These are phyloP conservation scores for Petaurus breviceps DNA, from an alignment of 2,113 vertebrate genomes.

Conservation along the genomic window DNA sequence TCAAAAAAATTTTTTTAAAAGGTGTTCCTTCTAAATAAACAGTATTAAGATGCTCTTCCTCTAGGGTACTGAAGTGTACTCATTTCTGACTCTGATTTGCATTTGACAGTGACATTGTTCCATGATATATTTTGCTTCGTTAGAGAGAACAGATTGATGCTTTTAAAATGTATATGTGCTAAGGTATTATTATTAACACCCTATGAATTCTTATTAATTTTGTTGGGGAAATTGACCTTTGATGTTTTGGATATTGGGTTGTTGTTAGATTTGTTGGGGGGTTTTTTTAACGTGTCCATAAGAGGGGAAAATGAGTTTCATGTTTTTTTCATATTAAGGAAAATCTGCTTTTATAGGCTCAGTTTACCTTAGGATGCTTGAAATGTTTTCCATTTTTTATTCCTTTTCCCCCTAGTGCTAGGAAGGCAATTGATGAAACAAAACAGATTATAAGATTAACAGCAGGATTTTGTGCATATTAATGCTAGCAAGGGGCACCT, in stretches of 20 bases:
- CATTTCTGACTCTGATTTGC: background rate
- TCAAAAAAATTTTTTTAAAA: too few relatives aligned
- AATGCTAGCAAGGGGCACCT: conserved; percentile 67
- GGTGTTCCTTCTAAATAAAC: background rate
- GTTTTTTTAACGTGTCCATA: background rate
- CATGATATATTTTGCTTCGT: background rate
- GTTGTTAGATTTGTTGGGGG: too few relatives aligned
- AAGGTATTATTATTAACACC: background rate
- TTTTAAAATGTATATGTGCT: background rate
- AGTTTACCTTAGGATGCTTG: conserved; percentile 65
- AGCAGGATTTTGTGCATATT: conserved; percentile 76
- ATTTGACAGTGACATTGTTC: conserved; percentile 54
- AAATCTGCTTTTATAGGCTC: conserved; percentile 61
- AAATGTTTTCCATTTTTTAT: conserved; percentile 61
- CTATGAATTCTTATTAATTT: background rate
- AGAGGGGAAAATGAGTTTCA: background rate
- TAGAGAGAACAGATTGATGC: background rate
- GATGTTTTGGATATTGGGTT: background rate
- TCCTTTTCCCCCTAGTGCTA: conserved; percentile 64
- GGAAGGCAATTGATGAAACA: conserved; percentile 75
- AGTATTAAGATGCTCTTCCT: background rate
- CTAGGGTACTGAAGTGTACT: background rate
- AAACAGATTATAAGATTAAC: conserved; percentile 78
- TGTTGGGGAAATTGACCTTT: background rate
- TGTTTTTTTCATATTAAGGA: background rate